These are phyloP conservation scores for Melanogrammus aeglefinus DNA, from an alignment of 2,797 vertebrate genomes.

Conservation along the genomic window DNA sequence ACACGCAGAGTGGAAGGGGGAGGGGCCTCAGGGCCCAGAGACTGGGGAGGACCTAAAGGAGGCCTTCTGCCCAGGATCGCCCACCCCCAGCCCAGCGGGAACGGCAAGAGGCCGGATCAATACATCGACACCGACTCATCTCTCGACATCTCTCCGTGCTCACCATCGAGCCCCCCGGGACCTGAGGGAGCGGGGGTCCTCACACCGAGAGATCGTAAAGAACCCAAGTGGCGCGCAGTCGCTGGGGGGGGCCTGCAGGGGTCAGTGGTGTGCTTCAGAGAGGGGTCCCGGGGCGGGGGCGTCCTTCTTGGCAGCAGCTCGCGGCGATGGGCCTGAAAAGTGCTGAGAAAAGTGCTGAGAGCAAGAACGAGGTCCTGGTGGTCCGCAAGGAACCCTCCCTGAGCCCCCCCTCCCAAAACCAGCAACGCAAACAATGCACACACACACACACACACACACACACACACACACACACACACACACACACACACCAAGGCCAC, in stretches of 20 bases:
- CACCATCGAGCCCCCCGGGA: conserved; percentile 19
- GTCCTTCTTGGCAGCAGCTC: conserved; percentile 48
- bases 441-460: too few species aligned
- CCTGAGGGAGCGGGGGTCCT: conserved; percentile 25
- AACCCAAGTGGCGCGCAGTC: conserved; percentile 50
- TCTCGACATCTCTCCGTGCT: conserved; percentile 26
- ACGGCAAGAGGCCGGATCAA: neutral
- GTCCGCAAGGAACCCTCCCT: conserved; percentile 44
- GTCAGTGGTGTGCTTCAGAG: conserved; percentile 68
- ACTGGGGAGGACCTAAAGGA: neutral
- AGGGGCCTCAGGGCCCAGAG: neutral
- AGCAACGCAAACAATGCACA: neutral
- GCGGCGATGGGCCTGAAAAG: conserved; percentile 67
- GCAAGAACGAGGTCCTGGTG: conserved; percentile 63
- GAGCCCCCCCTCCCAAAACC: conserved; percentile 33
- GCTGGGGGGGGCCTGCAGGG: conserved; percentile 64
- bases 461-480: conserved; percentile 6
- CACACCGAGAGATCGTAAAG: conserved; percentile 28
- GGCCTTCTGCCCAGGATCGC: neutral
- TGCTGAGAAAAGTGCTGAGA: conserved; percentile 67
- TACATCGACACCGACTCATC: conserved; percentile 35
- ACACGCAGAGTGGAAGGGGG: too few species aligned
- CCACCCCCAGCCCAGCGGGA: neutral
- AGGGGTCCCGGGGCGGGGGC: conserved; percentile 41
- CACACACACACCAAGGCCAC: conserved; percentile 34